These are phyloP conservation scores for Neelides folsomi DNA, from an alignment of 2,888 invertebrate genomes.

Conservation along the genomic window DNA sequence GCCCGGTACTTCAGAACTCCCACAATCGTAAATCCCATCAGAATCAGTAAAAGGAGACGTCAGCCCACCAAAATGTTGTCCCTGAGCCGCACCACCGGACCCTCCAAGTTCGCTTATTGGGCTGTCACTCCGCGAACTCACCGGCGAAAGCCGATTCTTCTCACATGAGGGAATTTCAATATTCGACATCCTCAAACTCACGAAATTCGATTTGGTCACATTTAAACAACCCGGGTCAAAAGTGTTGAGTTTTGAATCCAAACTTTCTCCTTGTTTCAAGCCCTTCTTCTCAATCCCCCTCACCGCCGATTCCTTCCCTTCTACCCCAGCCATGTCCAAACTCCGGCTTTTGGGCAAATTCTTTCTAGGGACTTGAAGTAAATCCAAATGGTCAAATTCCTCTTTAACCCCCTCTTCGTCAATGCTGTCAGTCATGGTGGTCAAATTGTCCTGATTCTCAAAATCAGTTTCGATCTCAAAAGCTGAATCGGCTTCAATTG, in stretches of 20 bases:
- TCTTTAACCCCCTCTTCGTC: conserved; percentile 7
- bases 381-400: conserved; percentile 6
- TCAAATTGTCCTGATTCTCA: conserved; percentile 3
- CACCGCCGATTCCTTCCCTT: conserved; percentile 10
- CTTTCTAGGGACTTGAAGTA: conserved; percentile 38
- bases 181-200: conserved; percentile 11
- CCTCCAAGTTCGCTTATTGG: conserved; percentile 54
- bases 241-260: conserved; percentile 33
- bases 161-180: conserved; percentile 35
- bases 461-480: conserved; percentile 26
- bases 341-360: conserved; percentile 42
- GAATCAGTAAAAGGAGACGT: conserved; percentile 61
- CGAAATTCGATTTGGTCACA: conserved; percentile 24
- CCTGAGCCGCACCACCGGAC: conserved; percentile 38
- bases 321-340: conserved; percentile 39
- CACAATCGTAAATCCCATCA: conserved; percentile 65
- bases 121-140: conserved; percentile 65
- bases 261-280: conserved; percentile 26
- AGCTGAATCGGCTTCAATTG: conserved; percentile 28
- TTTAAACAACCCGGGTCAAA: conserved; percentile 17
- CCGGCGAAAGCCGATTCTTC: conserved; percentile 53
- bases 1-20: conserved; percentile 50
- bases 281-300: not conserved
- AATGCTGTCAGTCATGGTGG: conserved; percentile 6
- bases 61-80: conserved; percentile 10